Conservation (phyloP, 2,888 invertebrate species). For the Iselma pallidipennis region DNA sequence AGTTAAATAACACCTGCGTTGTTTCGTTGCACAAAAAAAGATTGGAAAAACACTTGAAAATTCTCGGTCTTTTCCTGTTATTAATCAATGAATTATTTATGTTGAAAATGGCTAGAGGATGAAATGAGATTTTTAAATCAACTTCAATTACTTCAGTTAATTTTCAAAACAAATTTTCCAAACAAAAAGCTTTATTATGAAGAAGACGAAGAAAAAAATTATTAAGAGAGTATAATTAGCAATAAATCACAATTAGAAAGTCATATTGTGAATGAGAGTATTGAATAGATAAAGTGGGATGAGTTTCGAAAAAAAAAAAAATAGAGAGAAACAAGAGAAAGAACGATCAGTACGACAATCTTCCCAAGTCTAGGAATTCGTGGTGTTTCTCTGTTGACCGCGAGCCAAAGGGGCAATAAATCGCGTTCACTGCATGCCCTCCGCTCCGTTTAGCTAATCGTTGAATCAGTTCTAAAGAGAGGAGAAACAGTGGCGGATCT, state of each 20-base stretch:
- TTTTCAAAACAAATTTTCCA: background rate
- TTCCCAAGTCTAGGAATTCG: constrained; percentile 6
- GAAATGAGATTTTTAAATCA: background rate
- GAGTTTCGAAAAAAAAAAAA: background rate
- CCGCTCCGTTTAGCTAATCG: constrained; percentile 49
- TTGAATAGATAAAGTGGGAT: constrained; percentile 3
- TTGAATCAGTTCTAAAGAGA: constrained; percentile 36
- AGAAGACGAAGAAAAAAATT: background rate
- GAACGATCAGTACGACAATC: constrained; percentile 1
- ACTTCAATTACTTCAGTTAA: background rate
- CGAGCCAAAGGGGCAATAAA: constrained; percentile 31
- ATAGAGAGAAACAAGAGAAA: background rate
- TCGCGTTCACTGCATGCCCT: constrained; percentile 39
- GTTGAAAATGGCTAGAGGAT: too few species aligned
- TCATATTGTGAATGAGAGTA: constrained; percentile 1
- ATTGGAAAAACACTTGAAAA: too few species aligned
- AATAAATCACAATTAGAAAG: constrained; percentile 3
- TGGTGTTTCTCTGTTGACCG: constrained; percentile 4
- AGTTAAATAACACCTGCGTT: too few species aligned
- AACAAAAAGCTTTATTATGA: background rate
- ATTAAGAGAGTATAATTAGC: background rate
- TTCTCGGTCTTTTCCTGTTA: too few species aligned
- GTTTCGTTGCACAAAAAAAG: too few species aligned
- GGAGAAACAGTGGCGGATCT: background rate
- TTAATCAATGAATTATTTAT: too few species aligned